Evolutionary conservation across 2,797 vertebrate species (phyloP).

Genomic region (Coregonus suidteri): DNA sequence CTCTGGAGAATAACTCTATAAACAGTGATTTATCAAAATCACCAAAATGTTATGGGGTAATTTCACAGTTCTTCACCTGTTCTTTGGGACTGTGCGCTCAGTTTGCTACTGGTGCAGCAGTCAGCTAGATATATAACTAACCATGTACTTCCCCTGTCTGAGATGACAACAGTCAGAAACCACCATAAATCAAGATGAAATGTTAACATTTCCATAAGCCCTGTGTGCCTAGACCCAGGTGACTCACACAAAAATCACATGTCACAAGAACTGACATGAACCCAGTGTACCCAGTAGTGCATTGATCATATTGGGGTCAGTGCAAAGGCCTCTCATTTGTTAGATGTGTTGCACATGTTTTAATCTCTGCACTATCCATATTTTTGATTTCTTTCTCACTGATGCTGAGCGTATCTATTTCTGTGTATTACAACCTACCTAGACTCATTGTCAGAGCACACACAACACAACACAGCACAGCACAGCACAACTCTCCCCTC

Average conservation of each 20-base stretch:
- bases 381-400: not conserved
- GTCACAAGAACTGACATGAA: constrained; percentile 44
- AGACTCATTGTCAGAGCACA: no score
- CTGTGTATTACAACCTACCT: not conserved
- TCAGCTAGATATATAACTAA: not conserved
- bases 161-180: constrained; percentile 31
- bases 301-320: constrained; percentile 42
- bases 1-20: not conserved
- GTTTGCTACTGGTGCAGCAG: not conserved
- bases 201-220: constrained; percentile 36
- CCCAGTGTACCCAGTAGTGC: constrained; percentile 16
- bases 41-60: not conserved
- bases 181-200: constrained; percentile 50
- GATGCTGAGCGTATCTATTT: not conserved
- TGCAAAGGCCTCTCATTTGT: not conserved
- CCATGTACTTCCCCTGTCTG: constrained; percentile 14
- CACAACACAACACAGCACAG: no score
- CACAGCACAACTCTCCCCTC: constrained; percentile 48
- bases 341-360: constrained; percentile 22
- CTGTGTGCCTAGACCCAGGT: constrained; percentile 42
- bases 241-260: constrained; percentile 30
- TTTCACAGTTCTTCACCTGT: no score
- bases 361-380: constrained; percentile 24
- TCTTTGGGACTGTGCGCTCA: not conserved
- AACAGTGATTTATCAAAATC: not conserved